Conservation (phyloP, 1,140 invertebrate genomes). For the Zaprionus gabonicus region DNA sequence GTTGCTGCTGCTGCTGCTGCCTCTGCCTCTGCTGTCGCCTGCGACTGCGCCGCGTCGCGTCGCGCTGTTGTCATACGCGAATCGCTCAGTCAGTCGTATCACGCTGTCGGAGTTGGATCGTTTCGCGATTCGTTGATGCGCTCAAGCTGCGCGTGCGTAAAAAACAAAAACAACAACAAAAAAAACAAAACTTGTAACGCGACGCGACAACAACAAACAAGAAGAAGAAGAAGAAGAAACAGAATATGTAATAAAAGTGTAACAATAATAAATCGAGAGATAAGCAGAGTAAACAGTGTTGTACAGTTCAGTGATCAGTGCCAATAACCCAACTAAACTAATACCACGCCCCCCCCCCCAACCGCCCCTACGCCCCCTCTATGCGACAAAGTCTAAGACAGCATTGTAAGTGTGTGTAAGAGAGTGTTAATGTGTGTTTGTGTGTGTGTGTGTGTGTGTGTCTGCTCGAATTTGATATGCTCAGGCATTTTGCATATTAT, state of each 20-base stretch:
- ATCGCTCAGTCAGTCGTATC: constrained; percentile 72
- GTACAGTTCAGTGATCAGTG: constrained; percentile 43
- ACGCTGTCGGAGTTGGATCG: constrained; percentile 82
- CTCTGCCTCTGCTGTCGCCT: constrained; percentile 20
- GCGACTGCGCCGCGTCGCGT: constrained; percentile 18
- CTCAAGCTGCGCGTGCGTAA: constrained; percentile 39
- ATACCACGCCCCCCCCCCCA: not conserved
- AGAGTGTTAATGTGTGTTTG: constrained; percentile 44
- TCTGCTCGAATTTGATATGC: constrained; percentile 55
- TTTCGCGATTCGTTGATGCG: constrained; percentile 65
- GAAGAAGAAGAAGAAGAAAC: constrained; percentile 9
- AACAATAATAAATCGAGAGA: constrained; percentile 8
- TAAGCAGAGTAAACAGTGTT: constrained; percentile 18
- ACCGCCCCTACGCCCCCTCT: no score
- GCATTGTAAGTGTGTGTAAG: constrained; percentile 30
- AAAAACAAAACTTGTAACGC: constrained; percentile 28
- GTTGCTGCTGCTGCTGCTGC: no score
- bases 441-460: constrained; percentile 36
- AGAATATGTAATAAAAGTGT: constrained; percentile 22
- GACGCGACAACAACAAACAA: constrained; percentile 25
- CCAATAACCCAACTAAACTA: constrained; percentile 26
- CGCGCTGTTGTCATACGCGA: constrained; percentile 68
- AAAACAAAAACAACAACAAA: not conserved
- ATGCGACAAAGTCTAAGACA: not conserved
- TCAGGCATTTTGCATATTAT: constrained; percentile 57